Conservation (phyloP, 2,113 vertebrate genomes). For the Pedetes capensis region DNA sequence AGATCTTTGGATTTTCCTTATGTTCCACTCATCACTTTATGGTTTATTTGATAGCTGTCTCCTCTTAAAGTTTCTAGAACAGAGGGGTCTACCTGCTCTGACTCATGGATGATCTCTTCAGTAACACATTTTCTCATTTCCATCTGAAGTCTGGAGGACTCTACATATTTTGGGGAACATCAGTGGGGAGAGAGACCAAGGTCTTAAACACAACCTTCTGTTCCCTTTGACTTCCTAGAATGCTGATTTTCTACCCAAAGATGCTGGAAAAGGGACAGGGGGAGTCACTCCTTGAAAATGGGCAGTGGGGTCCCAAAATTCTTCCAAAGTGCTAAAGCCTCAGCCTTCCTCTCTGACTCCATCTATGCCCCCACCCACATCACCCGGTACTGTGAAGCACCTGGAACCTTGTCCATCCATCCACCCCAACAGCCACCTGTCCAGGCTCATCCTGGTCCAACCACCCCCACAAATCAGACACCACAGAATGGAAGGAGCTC, state of each 20-base stretch:
- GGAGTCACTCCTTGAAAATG: not conserved
- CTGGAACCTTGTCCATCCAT: not conserved
- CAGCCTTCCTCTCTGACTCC: not conserved
- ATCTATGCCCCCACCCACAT: not conserved
- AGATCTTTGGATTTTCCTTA: not conserved
- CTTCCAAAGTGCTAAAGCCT: not conserved
- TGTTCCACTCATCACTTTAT: not conserved
- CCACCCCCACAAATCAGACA: not conserved
- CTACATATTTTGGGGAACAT: not conserved
- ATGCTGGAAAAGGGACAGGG: not conserved
- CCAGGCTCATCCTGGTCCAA: not conserved
- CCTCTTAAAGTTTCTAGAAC: not conserved
- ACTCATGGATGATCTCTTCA: not conserved
- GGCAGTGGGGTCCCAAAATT: not conserved
- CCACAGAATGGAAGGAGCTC: not conserved
- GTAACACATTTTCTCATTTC: not conserved
- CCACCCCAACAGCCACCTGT: not conserved
- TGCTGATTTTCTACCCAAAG: not conserved
- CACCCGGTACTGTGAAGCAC: not conserved
- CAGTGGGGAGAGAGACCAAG: not conserved
- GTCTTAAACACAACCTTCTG: not conserved
- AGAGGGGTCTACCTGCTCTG: not conserved
- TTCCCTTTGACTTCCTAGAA: not conserved
- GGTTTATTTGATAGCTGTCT: not conserved
- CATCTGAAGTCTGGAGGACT: not conserved